Percentiles rank a stretch among this genome's conserved stretches.
Evolutionary conservation across 2,113 vertebrate species (phyloP).

Genomic region (Gopherus flavomarginatus): DNA sequence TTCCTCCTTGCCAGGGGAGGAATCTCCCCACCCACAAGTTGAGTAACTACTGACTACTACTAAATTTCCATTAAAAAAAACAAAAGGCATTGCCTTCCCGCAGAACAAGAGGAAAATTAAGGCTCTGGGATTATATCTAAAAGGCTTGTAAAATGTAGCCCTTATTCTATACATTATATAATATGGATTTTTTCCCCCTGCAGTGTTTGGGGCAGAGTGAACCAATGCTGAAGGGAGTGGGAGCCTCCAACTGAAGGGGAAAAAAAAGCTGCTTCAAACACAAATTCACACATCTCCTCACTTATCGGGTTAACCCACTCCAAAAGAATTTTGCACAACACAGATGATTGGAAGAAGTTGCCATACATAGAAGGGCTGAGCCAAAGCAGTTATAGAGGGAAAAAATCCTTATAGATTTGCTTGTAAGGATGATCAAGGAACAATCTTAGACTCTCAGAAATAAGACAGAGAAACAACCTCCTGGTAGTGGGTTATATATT

Average conservation of each 20-base stretch:
- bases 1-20: background rate
- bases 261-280: background rate
- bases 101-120: background rate
- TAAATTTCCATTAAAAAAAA: background rate
- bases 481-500: background rate
- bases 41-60: background rate
- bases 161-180: background rate
- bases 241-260: background rate
- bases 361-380: background rate
- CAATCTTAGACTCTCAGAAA: background rate
- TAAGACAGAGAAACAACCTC: background rate
- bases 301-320: background rate
- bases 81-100: background rate
- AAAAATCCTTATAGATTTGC: background rate
- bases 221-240: background rate
- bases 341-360: background rate
- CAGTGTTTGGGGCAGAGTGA: background rate
- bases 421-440: background rate
- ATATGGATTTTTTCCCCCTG: background rate
- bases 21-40: background rate
- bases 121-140: background rate
- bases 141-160: background rate
- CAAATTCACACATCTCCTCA: background rate
- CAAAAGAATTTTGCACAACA: background rate
- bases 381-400: background rate